Conservation (phyloP, 1,140 invertebrate genomes). For the Ephestia elutella region DNA sequence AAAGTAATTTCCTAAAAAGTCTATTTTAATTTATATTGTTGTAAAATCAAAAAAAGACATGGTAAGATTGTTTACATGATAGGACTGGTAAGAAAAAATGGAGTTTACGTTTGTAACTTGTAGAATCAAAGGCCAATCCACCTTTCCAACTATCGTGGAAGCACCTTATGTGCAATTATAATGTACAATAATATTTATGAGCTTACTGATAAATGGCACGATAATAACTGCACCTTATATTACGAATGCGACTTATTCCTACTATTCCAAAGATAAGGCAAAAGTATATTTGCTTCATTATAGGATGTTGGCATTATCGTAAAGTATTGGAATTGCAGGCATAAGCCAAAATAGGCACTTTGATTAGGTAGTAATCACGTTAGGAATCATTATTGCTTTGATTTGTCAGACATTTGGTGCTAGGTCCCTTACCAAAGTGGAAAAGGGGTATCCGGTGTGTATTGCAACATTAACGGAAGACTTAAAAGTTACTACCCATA, state of each 20-base stretch:
- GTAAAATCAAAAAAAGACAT: no score
- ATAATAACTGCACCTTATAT: constrained; percentile 49
- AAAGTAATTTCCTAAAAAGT: no score
- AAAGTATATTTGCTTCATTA: no score
- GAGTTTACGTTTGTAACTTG: no score
- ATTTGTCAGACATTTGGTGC: constrained; percentile 14
- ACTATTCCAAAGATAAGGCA: background rate
- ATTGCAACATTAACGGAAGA: no score
- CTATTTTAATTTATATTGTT: no score
- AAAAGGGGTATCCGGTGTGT: background rate
- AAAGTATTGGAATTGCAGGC: background rate
- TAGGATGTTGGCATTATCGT: background rate
- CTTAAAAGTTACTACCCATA: no score
- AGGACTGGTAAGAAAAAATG: no score
- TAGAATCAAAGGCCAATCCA: no score
- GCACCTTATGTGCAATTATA: no score
- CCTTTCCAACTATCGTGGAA: no score
- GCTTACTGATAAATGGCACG: constrained; percentile 40
- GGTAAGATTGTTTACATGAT: no score
- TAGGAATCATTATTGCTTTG: constrained; percentile 37
- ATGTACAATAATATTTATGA: background rate
- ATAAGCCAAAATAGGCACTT: constrained; percentile 47
- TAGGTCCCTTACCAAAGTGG: constrained; percentile 32
- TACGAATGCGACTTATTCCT: constrained; percentile 8
- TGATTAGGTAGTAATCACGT: constrained; percentile 21